These are phyloP conservation scores for Sylvia borin DNA, from an alignment of 2,797 vertebrate genomes.

Conservation along the genomic window DNA sequence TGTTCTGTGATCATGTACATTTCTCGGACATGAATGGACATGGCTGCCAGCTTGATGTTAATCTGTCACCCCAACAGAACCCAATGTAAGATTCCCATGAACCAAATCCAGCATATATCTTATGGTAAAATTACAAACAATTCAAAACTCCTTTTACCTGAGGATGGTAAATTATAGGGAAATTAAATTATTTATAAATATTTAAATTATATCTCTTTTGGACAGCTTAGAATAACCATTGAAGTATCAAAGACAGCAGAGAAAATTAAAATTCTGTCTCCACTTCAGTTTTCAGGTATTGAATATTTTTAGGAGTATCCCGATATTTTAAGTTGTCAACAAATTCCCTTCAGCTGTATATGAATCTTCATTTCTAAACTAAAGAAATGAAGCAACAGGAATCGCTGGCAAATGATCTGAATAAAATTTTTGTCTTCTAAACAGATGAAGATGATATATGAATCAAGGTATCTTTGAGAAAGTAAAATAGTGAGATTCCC, in stretches of 20 bases:
- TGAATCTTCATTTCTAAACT: constrained; percentile 26
- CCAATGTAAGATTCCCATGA: not conserved
- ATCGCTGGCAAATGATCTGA: not conserved
- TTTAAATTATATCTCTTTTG: not conserved
- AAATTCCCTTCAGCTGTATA: constrained; percentile 5
- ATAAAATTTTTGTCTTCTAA: constrained; percentile 30
- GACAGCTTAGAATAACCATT: not conserved
- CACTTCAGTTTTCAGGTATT: not conserved
- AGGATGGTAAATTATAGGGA: not conserved
- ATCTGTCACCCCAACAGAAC: not conserved
- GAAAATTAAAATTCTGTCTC: not conserved
- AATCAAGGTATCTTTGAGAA: not conserved
- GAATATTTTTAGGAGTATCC: not conserved
- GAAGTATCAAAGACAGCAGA: not conserved
- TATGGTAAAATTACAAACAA: not conserved
- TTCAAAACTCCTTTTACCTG: not conserved
- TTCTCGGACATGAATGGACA: not conserved
- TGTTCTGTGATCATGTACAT: not conserved
- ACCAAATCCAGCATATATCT: not conserved
- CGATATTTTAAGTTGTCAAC: not conserved
- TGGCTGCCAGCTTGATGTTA: not conserved
- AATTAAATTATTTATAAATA: not conserved
- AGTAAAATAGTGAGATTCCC: not conserved
- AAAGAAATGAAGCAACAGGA: not conserved
- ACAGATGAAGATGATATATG: not conserved